Percentiles rank a stretch among this genome's conserved stretches.
phyloP scores from a whole-genome alignment of 2,888 invertebrate genomes.

The Leptinotarsa peninsularis region DNA sequence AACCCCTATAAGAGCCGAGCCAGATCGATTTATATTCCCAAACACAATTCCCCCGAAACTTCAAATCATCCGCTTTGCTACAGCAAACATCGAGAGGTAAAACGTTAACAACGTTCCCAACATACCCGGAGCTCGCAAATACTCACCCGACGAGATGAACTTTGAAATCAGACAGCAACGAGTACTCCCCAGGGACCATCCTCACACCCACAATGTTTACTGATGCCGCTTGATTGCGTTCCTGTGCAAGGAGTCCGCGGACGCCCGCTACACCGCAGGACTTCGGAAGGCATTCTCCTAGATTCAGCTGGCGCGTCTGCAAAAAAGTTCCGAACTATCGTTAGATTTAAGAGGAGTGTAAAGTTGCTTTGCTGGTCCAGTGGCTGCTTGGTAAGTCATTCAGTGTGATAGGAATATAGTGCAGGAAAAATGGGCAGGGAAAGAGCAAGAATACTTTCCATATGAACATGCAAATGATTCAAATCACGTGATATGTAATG shows the following conservation, averaged over 20 bases:
- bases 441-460: not conserved
- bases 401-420: not conserved
- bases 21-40: conserved; percentile 4
- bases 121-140: conserved; percentile 19
- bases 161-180: conserved; percentile 73
- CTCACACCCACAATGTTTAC: conserved; percentile 73
- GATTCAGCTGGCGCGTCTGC: conserved; percentile 76
- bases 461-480: not conserved
- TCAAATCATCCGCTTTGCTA: not conserved
- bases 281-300: conserved; percentile 81
- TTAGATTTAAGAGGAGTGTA: not conserved
- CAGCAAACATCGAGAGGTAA: conserved; percentile 2
- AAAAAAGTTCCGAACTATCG: conserved; percentile 39
- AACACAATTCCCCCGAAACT: conserved; percentile 4
- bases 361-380: not conserved
- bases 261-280: conserved; percentile 74
- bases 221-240: conserved; percentile 59
- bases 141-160: conserved; percentile 77
- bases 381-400: not conserved
- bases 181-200: conserved; percentile 77
- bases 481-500: not conserved
- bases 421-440: not conserved
- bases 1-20: not conserved
- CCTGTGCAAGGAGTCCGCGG: conserved; percentile 62
- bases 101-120: conserved; percentile 13